These are phyloP conservation scores for Platanista minor DNA, from an alignment of 2,113 vertebrate species.

Conservation along the genomic window DNA sequence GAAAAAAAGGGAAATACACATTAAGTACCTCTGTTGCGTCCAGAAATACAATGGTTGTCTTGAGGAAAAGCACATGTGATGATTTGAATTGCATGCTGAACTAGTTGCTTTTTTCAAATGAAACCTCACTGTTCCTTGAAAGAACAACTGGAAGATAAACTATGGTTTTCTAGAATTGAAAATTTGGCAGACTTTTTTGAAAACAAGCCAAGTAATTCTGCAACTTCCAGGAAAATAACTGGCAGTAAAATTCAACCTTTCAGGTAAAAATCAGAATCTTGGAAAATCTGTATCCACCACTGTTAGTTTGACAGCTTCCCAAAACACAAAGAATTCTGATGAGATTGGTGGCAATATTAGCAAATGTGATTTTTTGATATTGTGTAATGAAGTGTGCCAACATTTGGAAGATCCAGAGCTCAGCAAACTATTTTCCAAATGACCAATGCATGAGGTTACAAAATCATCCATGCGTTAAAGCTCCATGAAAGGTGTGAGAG, in stretches of 20 bases:
- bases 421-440: not conserved
- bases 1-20: not conserved
- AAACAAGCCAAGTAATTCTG: not conserved
- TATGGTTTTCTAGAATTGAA: not conserved
- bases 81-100: not conserved
- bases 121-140: not conserved
- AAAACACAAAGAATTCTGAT: not conserved
- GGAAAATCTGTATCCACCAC: not conserved
- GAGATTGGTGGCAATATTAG: not conserved
- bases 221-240: not conserved
- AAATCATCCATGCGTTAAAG: not conserved
- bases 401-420: not conserved
- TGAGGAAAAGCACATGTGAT: not conserved
- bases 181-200: not conserved
- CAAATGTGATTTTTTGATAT: not conserved
- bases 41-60: not conserved
- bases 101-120: not conserved
- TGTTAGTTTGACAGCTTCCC: not conserved
- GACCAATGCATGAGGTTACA: not conserved
- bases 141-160: not conserved
- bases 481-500: not conserved
- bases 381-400: not conserved
- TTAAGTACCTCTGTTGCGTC: not conserved
- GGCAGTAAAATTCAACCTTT: not conserved
- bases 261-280: not conserved